Evolutionary conservation across 2,888 invertebrate genomes (phyloP).

Genomic region (Metellina segmentata): DNA sequence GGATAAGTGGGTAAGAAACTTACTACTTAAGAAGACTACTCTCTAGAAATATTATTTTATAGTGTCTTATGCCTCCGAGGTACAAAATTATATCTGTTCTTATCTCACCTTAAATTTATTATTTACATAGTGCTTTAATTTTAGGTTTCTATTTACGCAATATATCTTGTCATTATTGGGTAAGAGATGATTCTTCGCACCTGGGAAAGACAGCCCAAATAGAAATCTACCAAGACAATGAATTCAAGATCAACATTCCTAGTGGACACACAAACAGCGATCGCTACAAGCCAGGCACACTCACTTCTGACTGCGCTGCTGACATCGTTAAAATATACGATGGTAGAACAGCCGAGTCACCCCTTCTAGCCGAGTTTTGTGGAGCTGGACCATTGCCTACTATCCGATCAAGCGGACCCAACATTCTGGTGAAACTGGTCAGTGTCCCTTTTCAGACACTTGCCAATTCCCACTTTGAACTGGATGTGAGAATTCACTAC

Average conservation of each 20-base stretch:
- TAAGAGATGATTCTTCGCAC: slow-evolving; percentile 91
- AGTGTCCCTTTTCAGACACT: slow-evolving; percentile 87
- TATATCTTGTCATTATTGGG: slow-evolving; percentile 92
- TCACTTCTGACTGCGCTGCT: slow-evolving; percentile 75
- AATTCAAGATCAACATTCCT: slow-evolving; percentile 87
- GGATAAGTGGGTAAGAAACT: too few species aligned
- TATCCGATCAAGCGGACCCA: slow-evolving; percentile 88
- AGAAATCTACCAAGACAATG: slow-evolving; percentile 88
- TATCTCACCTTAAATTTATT: background rate
- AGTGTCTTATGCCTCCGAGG: too few species aligned
- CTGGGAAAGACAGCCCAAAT: slow-evolving; percentile 89
- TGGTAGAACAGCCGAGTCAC: slow-evolving; percentile 88
- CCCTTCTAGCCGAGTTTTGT: slow-evolving; percentile 88
- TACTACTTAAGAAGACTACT: too few species aligned
- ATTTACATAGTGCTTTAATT: background rate
- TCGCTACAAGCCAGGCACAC: slow-evolving; percentile 64
- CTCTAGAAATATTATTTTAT: too few species aligned
- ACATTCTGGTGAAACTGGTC: slow-evolving; percentile 89
- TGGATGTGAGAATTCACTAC: slow-evolving; percentile 91
- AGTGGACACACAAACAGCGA: slow-evolving; percentile 80
- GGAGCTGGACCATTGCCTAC: slow-evolving; percentile 91
- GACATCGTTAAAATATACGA: slow-evolving; percentile 87
- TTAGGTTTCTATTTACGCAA: slow-evolving; percentile 90
- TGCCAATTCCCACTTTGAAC: slow-evolving; percentile 87
- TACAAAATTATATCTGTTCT: too few species aligned